Evolutionary conservation across 2,888 invertebrate species (phyloP), one percentile per base, ranked within the genome.

Genomic region (Clostera curtula): DNA sequence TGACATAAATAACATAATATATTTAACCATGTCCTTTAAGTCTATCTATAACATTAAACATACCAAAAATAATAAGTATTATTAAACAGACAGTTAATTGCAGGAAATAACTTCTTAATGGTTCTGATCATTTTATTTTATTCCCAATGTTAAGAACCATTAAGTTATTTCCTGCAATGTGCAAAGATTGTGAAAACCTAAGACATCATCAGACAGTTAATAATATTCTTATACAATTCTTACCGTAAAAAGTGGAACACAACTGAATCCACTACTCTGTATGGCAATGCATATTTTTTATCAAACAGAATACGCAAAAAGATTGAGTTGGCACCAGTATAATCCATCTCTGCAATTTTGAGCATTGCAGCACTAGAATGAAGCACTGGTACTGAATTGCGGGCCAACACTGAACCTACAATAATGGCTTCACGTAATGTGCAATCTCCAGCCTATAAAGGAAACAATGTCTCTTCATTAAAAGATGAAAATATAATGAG

Each of bases 231-330:
- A n/a, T 6, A 24, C 7, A 23, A 18, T 5, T 28, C 55, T 66
- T 77, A 96, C 96, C 93, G 90, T 16, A 97, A 64, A 69, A 98
- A 98, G 71, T 98, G 98, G 61, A 93, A 93, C 2, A 98, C 96
- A 4, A 96, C 90, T 7, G 94, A 95, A 84, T 99, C 98, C 3
- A 98, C 89, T 1, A 97, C 98, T 52, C 95, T 87, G 69, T 93
- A 98, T 0, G 98, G 98, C 29, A 99, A 83, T 0, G 98, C 97
- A 84, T 99, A 99, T 65, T 98, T 97, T 74, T 99, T 99, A 63
- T 98, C 97, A 39, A 99, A 89, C 34, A 99, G 90, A 62, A 96
- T 93, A 35, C 97, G 86, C 29, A 99, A 85, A 62, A 99, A 96
- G 56, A 98, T 95, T 15, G 97, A 97, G 71, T 93, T 97, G 0